phyloP scores from a whole-genome alignment of 2,113 vertebrate species.

The Prolemur simus region DNA sequence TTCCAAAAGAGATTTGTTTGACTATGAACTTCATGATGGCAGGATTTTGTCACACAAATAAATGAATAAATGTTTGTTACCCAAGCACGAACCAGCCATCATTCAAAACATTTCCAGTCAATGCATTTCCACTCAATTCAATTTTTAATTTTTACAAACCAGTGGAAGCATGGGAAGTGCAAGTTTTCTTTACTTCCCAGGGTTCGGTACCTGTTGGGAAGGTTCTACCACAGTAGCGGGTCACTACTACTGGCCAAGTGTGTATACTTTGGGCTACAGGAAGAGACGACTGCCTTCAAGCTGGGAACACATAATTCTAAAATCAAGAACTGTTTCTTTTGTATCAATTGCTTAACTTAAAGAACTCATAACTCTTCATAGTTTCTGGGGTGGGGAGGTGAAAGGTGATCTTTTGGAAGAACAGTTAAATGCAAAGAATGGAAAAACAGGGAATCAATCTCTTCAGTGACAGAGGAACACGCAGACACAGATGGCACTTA shows the following conservation, averaged over 20 bases:
- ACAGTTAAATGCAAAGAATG: neutral
- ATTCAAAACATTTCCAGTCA: neutral
- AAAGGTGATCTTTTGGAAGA: neutral
- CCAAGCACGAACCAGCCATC: neutral
- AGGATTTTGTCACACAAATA: constrained; percentile 11
- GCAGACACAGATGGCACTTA: neutral
- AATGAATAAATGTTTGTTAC: neutral
- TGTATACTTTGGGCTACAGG: neutral
- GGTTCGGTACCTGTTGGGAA: neutral
- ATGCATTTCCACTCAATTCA: neutral
- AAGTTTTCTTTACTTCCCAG: neutral
- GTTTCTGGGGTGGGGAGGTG: neutral
- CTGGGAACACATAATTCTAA: neutral
- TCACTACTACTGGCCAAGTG: neutral
- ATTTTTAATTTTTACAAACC: neutral
- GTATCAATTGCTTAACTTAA: neutral
- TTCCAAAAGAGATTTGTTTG: neutral
- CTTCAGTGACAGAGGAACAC: neutral
- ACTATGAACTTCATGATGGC: neutral
- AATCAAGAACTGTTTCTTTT: neutral
- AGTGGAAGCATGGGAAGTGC: neutral
- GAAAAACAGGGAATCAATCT: neutral
- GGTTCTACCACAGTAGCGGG: too few species aligned
- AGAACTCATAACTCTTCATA: neutral
- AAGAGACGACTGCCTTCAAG: neutral